These are phyloP conservation scores for Drosophila ercepeae DNA, from an alignment of 1,140 invertebrate genomes.

Conservation along the genomic window DNA sequence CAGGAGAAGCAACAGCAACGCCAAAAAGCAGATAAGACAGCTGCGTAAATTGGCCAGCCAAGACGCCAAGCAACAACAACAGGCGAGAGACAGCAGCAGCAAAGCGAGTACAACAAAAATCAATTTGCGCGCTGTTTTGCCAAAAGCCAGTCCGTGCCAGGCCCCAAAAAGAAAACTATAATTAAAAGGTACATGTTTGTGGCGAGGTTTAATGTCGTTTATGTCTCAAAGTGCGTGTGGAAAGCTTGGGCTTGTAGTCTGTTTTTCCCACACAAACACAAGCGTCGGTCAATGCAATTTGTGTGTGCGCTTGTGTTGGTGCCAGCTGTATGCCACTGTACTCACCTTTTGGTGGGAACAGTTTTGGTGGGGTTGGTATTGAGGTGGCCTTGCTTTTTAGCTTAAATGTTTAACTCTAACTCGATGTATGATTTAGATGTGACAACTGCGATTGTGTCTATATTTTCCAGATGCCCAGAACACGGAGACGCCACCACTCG, in stretches of 20 bases:
- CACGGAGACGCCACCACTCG: constrained; percentile 90
- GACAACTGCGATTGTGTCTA: constrained; percentile 5
- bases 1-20: not conserved
- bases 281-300: constrained; percentile 37
- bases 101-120: constrained; percentile 58
- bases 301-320: constrained; percentile 6
- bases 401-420: constrained; percentile 1
- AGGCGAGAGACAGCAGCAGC: constrained; percentile 33
- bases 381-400: constrained; percentile 10
- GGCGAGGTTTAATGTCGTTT: not conserved
- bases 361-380: constrained; percentile 1
- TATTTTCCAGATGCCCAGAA: constrained; percentile 89
- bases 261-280: constrained; percentile 30
- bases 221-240: constrained; percentile 13
- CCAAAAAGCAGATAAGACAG: constrained; percentile 4
- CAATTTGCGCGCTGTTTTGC: constrained; percentile 61
- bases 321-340: constrained; percentile 47
- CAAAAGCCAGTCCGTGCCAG: constrained; percentile 28
- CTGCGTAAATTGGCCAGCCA: constrained; percentile 43
- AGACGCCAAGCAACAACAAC: constrained; percentile 43
- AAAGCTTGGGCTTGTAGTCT: constrained; percentile 4
- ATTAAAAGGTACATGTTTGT: constrained; percentile 56
- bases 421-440: not conserved
- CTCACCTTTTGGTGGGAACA: constrained; percentile 32
- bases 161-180: constrained; percentile 11